Evolutionary conservation across 2,888 invertebrate genomes (phyloP).

Genomic region (Nemotelus nigrinus): DNA sequence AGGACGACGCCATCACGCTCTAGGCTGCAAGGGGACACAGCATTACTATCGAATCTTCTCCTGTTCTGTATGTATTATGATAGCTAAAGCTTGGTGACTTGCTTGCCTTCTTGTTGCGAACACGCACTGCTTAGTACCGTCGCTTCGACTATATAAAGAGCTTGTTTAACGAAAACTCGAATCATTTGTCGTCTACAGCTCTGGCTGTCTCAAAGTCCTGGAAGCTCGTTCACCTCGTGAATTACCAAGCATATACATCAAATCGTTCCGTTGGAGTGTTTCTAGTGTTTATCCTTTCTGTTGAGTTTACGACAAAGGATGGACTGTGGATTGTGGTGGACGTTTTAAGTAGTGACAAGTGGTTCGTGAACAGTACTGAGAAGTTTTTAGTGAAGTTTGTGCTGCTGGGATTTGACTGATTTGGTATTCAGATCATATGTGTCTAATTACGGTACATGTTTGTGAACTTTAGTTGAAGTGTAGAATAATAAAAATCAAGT

Average conservation of each 20-base stretch:
- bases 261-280: background rate
- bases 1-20: too few relatives aligned
- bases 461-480: too few relatives aligned
- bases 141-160: slow-evolving; percentile 24
- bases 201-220: background rate
- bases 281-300: background rate
- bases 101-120: background rate
- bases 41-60: too few relatives aligned
- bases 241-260: background rate
- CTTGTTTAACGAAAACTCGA: background rate
- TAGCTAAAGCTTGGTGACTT: too few relatives aligned
- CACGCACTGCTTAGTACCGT: slow-evolving; percentile 4
- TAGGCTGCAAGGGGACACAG: too few relatives aligned
- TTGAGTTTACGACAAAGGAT: background rate
- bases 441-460: too few relatives aligned
- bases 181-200: slow-evolving; percentile 31
- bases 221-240: background rate
- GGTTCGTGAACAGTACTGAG: background rate
- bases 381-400: background rate
- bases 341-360: background rate
- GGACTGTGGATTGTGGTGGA: background rate
- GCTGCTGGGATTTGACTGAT: background rate
- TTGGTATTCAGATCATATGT: too few relatives aligned
- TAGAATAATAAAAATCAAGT: too few relatives aligned
- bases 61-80: too few relatives aligned